Base-by-base conservation (phyloP, 2,113 vertebrate genomes). In the Microtus montanus region DNA sequence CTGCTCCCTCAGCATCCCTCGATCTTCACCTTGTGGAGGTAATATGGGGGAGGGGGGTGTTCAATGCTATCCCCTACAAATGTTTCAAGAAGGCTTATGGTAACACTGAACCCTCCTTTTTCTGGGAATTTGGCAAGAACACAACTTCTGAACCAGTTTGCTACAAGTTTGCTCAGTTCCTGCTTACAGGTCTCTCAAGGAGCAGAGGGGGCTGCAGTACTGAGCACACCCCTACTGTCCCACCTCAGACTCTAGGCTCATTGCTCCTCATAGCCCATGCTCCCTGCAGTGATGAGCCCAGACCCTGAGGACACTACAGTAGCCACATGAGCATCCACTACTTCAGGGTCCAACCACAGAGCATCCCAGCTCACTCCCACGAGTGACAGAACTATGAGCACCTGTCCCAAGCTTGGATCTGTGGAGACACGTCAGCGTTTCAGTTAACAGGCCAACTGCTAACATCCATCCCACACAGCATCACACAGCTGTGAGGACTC, bases 21-120 rank as follows among this genome's bases (percentile, higher is more conserved):
- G 33, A 14, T 92, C 92, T 73, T 78, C 79, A 77, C 86, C 33
- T 38, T 75, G 58, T 33, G 19, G 33, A 75, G 79, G 87, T 68
- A 79, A 68, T 17, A 17, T 0, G 15, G 28, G 73, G 58, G 49
- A 38, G 63, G 74, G 13, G 7, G 44, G 44, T 70, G 87, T 63
- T 41, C 86, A 75, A 66, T 38, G 33, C 38, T n/a, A 33, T 79
- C 64, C 80, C 90, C 91, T 41, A 87, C 74, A 96, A 96, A 96
- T 71, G 92, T 52, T 94, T 91, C 38, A 94, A 87, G 93, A 96
- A 95, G 94, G 93, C 75, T 80, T 85, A 84, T 79, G 91, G 87
- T 89, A 95, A 96, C 64, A 94, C 49, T 79, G 44, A 92, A 75
- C 9, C 20, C 44, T n/a, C 44, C 90, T 89, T 96, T 10, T 54